A percentile compares a stretch with the other conserved stretches of the same genome.
Conservation (phyloP, 2,113 vertebrate genomes). For the Stomatorhinus ivindoensis region DNA sequence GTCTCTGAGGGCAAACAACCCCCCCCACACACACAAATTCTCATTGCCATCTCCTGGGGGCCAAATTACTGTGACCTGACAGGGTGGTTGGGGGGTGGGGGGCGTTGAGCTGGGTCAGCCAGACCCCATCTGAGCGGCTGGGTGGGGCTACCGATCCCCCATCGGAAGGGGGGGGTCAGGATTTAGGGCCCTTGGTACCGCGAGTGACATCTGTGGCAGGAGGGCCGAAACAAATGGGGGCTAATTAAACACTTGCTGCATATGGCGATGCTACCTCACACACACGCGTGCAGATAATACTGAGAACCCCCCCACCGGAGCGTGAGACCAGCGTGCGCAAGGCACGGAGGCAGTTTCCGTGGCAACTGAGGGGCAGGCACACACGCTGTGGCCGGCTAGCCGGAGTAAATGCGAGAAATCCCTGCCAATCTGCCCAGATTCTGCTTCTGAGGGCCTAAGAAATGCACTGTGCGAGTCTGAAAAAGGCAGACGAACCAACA, state of each 20-base stretch:
- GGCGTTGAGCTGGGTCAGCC: neutral
- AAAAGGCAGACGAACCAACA: neutral
- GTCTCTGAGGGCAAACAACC: neutral
- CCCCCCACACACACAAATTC: neutral
- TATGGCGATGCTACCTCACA: neutral
- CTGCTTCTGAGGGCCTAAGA: neutral
- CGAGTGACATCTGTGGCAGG: neutral
- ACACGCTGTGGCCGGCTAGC: constrained; percentile 49
- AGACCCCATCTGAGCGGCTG: neutral
- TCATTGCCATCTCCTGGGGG: neutral
- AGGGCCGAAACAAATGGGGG: neutral
- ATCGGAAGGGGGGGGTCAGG: neutral
- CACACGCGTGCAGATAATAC: neutral
- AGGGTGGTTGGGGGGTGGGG: neutral
- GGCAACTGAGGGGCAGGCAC: constrained; percentile 63
- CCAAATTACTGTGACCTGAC: neutral
- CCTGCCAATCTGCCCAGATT: neutral
- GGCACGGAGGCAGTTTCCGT: constrained; percentile 54
- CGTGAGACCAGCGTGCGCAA: neutral
- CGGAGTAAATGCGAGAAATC: constrained; percentile 39
- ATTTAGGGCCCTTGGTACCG: neutral
- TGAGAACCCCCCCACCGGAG: neutral
- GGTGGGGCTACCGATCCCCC: neutral
- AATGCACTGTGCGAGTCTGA: neutral
- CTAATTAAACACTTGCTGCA: neutral